Evolutionary conservation across 1,140 invertebrate species (phyloP).

Genomic region (Matsumurasca onukii): DNA sequence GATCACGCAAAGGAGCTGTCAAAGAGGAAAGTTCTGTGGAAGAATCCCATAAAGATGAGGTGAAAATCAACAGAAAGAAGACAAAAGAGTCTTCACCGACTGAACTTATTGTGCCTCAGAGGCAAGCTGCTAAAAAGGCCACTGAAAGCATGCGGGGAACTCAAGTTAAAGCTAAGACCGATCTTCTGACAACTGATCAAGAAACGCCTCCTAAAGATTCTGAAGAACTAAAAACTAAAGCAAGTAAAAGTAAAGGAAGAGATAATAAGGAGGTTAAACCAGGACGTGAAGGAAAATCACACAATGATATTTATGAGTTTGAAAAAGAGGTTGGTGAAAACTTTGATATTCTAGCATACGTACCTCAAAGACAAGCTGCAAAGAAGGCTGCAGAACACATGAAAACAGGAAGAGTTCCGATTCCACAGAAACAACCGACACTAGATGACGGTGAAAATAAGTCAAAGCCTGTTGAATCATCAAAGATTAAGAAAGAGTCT

Average conservation of each 20-base stretch:
- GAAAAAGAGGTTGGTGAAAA: constrained; percentile 62
- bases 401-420: constrained; percentile 61
- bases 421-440: constrained; percentile 48
- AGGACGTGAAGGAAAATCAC: constrained; percentile 33
- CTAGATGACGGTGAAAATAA: constrained; percentile 45
- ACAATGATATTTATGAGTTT: constrained; percentile 60
- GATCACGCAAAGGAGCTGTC: constrained; percentile 40
- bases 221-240: constrained; percentile 43
- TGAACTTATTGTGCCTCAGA: constrained; percentile 84
- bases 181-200: constrained; percentile 11
- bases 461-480: constrained; percentile 16
- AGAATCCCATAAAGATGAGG: constrained; percentile 51
- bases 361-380: constrained; percentile 85
- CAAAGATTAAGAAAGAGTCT: constrained; percentile 35
- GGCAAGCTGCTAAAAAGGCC: constrained; percentile 87
- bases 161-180: constrained; percentile 40
- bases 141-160: constrained; percentile 74
- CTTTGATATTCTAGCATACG: constrained; percentile 76
- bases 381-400: constrained; percentile 87
- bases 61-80: constrained; percentile 57
- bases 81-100: constrained; percentile 55
- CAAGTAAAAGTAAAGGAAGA: constrained; percentile 33
- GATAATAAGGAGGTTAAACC: constrained; percentile 37
- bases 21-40: constrained; percentile 49
- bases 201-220: constrained; percentile 49